Base-by-base conservation (phyloP, 2,113 vertebrate species). In the Eudyptes chrysolophus region DNA sequence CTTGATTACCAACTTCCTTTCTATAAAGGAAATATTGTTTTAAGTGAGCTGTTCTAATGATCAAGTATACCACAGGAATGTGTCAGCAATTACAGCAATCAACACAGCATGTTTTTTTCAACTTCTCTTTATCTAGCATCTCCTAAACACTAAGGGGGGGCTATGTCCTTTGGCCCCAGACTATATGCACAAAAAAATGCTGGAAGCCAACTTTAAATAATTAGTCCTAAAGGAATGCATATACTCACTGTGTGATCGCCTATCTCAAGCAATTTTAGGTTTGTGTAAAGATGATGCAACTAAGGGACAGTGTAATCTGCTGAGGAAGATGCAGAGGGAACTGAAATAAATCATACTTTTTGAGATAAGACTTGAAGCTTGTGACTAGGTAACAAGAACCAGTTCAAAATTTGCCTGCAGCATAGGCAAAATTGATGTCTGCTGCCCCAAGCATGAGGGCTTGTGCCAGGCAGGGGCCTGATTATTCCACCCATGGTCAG, bases 21-120 rank as follows among this genome's bases (percentile, higher is more conserved):
- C 89, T 83, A 84, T 84, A 89, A 98, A 97, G 94, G 84, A 97
- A 97, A 97, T 79, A 97, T 95, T 97, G 74, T 95, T 97, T 94
- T 68, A 95, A 94, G 92, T 42, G 95, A 96, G 64, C 79, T 90
- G 65, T 90, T 97, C 82, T 96, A 90, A 95, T 97, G 82, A 97
- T 89, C 92, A 95, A 89, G 20, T 86, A 64, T 94, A 91, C 80
- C 80, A 92, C 94, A 98, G 89, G 92, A 97, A 96, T 95, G 82
- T 70, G 68, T 92, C 75, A 93, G 49, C 92, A 96, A 88, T 97
- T 96, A 95, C 25, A 91, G 46, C 49, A 84, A 68, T 95, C 86
- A 93, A 54, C 93, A 34, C 46, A 93, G 76, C 81, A 86, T 0
- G 1, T 11, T 84, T 72, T 83, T 65, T 92, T 84, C 64, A 83